Conservation (phyloP, 2,113 vertebrate species). For the Numida meleagris region DNA sequence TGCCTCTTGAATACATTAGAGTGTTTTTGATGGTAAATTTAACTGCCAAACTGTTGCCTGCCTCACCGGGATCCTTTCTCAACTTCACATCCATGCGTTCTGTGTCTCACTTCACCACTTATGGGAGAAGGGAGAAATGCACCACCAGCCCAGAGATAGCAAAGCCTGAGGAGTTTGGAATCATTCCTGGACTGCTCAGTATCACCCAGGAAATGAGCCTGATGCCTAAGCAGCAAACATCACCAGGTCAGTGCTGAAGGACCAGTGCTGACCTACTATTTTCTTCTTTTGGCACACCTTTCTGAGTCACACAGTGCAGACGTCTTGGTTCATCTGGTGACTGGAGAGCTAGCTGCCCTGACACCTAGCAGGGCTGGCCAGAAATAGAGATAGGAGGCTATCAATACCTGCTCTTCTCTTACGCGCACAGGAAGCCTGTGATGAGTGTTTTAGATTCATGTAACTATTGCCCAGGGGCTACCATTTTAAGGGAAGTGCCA, state of each 20-base stretch:
- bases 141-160: neutral
- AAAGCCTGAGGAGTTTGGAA: conserved; percentile 31
- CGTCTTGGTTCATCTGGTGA: neutral
- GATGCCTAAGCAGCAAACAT: neutral
- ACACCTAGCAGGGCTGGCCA: neutral
- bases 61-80: conserved; percentile 25
- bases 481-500: neutral
- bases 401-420: neutral
- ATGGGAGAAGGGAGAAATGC: neutral
- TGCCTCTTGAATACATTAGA: conserved; percentile 39
- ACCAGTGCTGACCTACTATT: conserved; percentile 10
- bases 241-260: neutral
- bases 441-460: neutral
- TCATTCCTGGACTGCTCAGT: neutral
- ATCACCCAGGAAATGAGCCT: conserved; percentile 18
- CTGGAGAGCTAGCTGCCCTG: neutral
- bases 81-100: neutral
- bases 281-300: conserved; percentile 15
- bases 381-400: conserved; percentile 5
- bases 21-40: conserved; percentile 51
- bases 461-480: neutral
- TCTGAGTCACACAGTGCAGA: neutral
- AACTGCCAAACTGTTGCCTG: conserved; percentile 38
- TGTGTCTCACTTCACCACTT: conserved; percentile 25
- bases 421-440: neutral